Conservation (phyloP, 2,113 vertebrate species). For the Ailurus styani region DNA sequence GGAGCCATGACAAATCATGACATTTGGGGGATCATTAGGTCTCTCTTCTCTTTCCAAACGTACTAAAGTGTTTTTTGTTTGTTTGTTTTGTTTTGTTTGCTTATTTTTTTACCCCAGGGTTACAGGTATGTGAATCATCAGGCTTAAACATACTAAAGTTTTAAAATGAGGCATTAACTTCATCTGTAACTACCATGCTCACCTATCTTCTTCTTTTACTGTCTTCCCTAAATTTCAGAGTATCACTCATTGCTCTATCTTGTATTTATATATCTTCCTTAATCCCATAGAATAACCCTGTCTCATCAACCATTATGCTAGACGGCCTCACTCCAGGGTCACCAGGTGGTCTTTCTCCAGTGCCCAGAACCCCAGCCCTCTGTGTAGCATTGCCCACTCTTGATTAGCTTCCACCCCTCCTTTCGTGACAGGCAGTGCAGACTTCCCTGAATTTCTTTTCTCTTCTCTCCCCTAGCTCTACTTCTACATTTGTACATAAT, state of each 20-base stretch:
- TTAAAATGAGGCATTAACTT: neutral
- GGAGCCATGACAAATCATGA: neutral
- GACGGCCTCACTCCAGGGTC: neutral
- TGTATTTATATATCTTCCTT: neutral
- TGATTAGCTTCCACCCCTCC: neutral
- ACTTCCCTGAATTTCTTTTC: too few relatives aligned
- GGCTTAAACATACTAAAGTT: too few relatives aligned
- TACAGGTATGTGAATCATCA: too few relatives aligned
- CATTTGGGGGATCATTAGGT: neutral
- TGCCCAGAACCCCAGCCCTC: neutral
- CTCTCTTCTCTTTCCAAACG: neutral
- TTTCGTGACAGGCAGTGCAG: too few relatives aligned
- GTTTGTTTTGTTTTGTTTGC: too few relatives aligned
- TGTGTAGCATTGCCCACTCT: neutral
- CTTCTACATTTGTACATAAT: neutral
- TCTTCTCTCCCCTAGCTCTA: neutral
- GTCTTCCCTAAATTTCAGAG: neutral
- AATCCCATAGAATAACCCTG: neutral
- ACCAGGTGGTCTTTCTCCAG: neutral
- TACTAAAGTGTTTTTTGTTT: neutral
- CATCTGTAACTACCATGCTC: neutral
- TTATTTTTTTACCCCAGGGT: too few relatives aligned
- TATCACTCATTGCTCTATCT: neutral
- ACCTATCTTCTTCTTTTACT: neutral
- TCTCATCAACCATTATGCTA: neutral